Evolutionary conservation across 2,888 invertebrate genomes (phyloP).

Genomic region (Cosmia pyralina): DNA sequence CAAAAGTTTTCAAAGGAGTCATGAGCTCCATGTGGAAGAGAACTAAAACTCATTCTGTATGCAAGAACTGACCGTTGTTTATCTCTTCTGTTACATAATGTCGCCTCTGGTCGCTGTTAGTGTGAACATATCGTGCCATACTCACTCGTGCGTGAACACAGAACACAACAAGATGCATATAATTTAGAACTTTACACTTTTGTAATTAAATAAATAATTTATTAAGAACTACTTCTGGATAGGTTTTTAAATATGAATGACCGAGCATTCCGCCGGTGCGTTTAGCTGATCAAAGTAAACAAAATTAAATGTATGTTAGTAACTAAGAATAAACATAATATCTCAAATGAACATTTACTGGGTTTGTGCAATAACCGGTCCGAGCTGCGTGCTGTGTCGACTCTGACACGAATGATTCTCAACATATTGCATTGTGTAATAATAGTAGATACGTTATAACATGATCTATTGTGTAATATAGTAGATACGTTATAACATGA

Average conservation of each 20-base stretch:
- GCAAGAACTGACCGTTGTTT: background rate
- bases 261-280: slow-evolving; percentile 22
- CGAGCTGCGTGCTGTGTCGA: background rate
- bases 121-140: slow-evolving; percentile 49
- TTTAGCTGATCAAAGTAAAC: background rate
- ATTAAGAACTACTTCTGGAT: slow-evolving; percentile 6
- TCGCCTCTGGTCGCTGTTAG: slow-evolving; percentile 33
- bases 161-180: slow-evolving; percentile 19
- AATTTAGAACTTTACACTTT: slow-evolving; percentile 10
- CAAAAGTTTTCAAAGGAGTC: background rate
- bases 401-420: slow-evolving; percentile 21
- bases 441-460: background rate
- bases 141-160: slow-evolving; percentile 27
- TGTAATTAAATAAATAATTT: background rate
- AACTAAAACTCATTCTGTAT: background rate
- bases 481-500: background rate
- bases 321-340: slow-evolving; percentile 2
- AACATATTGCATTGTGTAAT: slow-evolving; percentile 4
- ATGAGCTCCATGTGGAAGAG: background rate
- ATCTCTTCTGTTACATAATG: background rate
- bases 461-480: background rate
- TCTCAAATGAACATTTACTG: slow-evolving; percentile 3
- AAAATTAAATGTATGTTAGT: slow-evolving; percentile 5
- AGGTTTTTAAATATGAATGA: slow-evolving; percentile 7
- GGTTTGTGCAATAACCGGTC: slow-evolving; percentile 30